Evolutionary conservation across 2,797 vertebrate genomes (phyloP).

Genomic region (Sphenodon punctatus): DNA sequence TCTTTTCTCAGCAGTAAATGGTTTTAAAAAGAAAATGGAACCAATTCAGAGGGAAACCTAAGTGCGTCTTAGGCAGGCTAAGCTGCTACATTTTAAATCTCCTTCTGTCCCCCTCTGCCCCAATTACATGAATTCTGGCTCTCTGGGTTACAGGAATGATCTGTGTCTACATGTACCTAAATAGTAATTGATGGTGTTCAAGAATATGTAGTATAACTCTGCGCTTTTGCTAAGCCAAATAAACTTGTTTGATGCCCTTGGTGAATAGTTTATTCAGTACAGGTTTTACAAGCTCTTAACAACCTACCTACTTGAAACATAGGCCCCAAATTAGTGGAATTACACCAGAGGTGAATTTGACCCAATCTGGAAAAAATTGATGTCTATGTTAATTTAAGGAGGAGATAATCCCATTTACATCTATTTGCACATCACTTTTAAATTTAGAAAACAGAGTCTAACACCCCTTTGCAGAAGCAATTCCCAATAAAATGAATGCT

Average conservation of each 20-base stretch:
- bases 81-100: not conserved
- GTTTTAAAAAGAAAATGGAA: slow-evolving; percentile 1
- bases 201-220: not conserved
- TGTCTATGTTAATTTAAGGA: not conserved
- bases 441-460: too few species aligned
- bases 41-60: not conserved
- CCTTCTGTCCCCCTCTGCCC: not conserved
- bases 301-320: too few species aligned
- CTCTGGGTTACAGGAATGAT: not conserved
- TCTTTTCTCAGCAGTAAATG: not conserved
- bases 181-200: not conserved
- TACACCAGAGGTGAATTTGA: not conserved
- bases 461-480: too few species aligned
- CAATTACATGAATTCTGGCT: not conserved
- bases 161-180: not conserved
- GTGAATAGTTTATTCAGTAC: too few species aligned
- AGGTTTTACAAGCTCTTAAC: too few species aligned
- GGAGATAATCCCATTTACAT: not conserved
- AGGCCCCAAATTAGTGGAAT: slow-evolving; percentile 13
- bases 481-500: too few species aligned
- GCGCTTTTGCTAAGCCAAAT: not conserved
- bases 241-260: not conserved
- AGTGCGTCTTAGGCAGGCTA: not conserved
- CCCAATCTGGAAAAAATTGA: not conserved
- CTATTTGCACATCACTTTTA: not conserved